Evolutionary conservation across 2,113 vertebrate species (phyloP).

Genomic region (Entelurus aequoreus): DNA sequence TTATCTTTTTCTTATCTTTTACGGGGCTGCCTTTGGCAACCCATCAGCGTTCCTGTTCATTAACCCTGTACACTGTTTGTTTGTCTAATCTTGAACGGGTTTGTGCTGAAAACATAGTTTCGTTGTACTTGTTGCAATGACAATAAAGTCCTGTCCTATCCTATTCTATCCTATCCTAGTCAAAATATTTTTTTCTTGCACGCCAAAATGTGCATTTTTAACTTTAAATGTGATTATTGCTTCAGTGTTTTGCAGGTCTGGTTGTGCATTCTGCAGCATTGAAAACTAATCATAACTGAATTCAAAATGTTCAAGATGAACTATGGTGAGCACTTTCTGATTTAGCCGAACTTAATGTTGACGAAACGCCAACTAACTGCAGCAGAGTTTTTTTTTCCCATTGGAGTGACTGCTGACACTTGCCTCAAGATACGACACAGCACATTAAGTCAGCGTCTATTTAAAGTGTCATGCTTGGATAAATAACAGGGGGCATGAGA

Average conservation of each 20-base stretch:
- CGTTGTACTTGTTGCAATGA: too few relatives aligned
- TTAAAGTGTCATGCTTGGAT: conserved; percentile 39
- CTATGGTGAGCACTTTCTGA: conserved; percentile 12
- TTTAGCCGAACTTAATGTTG: conserved; percentile 25
- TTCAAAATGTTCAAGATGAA: conserved; percentile 13
- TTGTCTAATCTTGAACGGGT: too few relatives aligned
- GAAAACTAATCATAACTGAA: conserved; percentile 1
- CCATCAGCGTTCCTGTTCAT: too few relatives aligned
- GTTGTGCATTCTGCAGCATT: not conserved
- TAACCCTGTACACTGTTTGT: too few relatives aligned
- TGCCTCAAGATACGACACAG: conserved; percentile 41
- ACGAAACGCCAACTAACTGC: conserved; percentile 41
- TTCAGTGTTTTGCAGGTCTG: not conserved
- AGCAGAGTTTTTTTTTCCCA: conserved; percentile 22
- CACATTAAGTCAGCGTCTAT: conserved; percentile 37
- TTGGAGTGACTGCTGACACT: conserved; percentile 45
- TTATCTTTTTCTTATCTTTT: too few relatives aligned
- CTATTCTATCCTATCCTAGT: too few relatives aligned
- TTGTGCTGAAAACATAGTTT: too few relatives aligned
- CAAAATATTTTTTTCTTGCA: too few relatives aligned
- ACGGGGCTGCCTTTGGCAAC: too few relatives aligned
- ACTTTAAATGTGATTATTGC: not conserved
- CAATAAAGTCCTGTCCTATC: too few relatives aligned
- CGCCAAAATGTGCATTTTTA: too few relatives aligned
- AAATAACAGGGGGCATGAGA: conserved; percentile 31